Conservation (phyloP, 2,888 invertebrate species). For the Temnothorax unifasciatus region DNA sequence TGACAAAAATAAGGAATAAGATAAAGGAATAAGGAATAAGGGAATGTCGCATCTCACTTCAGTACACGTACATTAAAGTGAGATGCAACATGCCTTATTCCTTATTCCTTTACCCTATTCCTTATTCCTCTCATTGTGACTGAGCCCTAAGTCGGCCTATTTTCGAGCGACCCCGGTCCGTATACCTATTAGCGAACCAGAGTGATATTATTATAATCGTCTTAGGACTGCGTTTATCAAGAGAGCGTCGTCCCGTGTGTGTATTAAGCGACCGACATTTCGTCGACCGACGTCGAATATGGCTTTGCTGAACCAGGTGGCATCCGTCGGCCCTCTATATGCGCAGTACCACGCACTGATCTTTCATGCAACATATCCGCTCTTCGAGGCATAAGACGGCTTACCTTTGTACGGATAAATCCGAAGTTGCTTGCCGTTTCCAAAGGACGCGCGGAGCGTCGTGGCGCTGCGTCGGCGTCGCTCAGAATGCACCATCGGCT, state of each 20-base stretch:
- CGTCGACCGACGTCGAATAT: slow-evolving; percentile 37
- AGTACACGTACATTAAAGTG: no score
- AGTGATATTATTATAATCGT: slow-evolving; percentile 42
- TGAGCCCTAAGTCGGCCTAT: background rate
- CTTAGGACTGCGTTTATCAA: slow-evolving; percentile 10
- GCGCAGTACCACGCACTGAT: slow-evolving; percentile 64
- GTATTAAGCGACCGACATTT: slow-evolving; percentile 57
- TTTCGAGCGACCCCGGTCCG: background rate
- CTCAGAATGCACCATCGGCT: slow-evolving; percentile 10
- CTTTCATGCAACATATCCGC: slow-evolving; percentile 67
- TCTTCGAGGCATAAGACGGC: slow-evolving; percentile 57
- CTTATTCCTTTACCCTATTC: no score
- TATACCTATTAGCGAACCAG: slow-evolving; percentile 24
- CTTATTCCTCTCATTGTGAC: no score
- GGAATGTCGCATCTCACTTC: no score
- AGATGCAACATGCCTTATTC: no score
- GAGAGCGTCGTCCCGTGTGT: background rate
- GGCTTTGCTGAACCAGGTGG: slow-evolving; percentile 54
- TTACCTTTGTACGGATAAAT: slow-evolving; percentile 65
- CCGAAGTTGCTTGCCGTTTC: slow-evolving; percentile 38
- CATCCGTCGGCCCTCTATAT: slow-evolving; percentile 56
- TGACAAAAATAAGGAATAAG: no score
- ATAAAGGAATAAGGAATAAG: no score
- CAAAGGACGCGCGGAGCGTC: slow-evolving; percentile 33
- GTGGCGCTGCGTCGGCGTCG: background rate